Evolutionary conservation across 2,888 invertebrate genomes (phyloP), one percentile per base, ranked within the genome.

Genomic region (Diarsia mendica): DNA sequence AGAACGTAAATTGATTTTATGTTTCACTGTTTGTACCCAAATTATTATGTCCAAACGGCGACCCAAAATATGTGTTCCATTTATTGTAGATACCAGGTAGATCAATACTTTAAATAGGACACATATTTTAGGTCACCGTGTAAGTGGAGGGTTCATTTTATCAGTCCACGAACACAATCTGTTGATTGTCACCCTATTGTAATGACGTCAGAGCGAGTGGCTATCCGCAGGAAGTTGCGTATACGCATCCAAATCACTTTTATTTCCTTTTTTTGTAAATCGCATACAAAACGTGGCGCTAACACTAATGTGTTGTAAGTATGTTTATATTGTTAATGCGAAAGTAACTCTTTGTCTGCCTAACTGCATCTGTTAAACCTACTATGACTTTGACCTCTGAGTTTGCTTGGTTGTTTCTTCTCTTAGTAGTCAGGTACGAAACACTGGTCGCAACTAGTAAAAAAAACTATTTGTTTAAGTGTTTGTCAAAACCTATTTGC

Each of bases 191-290:
- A 84, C 85, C 86, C 89, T 87, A 88, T 79, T 70, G 60, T 60
- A n/a, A 66, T 82, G 86, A 87, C 84, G 87, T 85, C 87, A 86
- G 46, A 20, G 20, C 44, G 15, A 44, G 72, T 65, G 64, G 33
- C 46, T 18, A 72, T 82, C 79, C 83, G 85, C 92, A 92, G 94
- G 92, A 94, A 91, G 87, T 94, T 93, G 92, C 93, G 93, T 91
- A 88, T 80, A 87, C 89, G 86, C 90, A 89, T 89, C 87, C 75
- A 85, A 85, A 87, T 85, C 85, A 85, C 77, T 83, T 89, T 87
- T 89, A 87, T 88, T 87, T 86, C 83, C 83, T 84, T 89, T 88
- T 88, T 77, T 80, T 80, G 85, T 84, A 77, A 65, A 71, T 74
- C 49, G 60, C 70, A 63, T 68, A 61, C 23, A n/a, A 67, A 67